Percentiles rank a stretch among this genome's conserved stretches.
phyloP scores from a whole-genome alignment of 2,797 vertebrate species.

The Helostoma temminkii region DNA sequence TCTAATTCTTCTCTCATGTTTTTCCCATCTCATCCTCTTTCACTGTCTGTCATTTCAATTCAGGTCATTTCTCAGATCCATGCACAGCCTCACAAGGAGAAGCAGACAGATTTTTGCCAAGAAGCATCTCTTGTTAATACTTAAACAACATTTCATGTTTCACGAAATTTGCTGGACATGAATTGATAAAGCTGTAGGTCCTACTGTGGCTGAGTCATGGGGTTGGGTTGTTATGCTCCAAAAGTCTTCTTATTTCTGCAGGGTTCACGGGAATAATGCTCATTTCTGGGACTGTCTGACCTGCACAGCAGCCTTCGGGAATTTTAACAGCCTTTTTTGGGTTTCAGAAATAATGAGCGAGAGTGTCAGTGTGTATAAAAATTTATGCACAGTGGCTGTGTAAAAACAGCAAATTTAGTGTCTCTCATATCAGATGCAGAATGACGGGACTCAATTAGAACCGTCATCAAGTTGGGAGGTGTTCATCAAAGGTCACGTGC shows the following conservation, averaged over 20 bases:
- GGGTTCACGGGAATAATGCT: conserved; percentile 16
- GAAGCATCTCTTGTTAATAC: conserved; percentile 18
- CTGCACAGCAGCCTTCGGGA: conserved; percentile 44
- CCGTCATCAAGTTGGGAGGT: conserved; percentile 19
- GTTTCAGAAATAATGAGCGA: conserved; percentile 59
- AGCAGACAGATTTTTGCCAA: conserved; percentile 13
- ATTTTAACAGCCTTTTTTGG: conserved; percentile 56
- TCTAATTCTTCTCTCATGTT: not conserved
- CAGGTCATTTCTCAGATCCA: conserved; percentile 32
- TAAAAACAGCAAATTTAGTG: conserved; percentile 1
- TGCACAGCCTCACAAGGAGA: conserved; percentile 19
- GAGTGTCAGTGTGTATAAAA: conserved; percentile 59
- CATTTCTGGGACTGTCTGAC: conserved; percentile 19
- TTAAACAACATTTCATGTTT: conserved; percentile 19
- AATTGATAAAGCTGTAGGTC: conserved; percentile 16
- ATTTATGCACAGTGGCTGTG: conserved; percentile 45
- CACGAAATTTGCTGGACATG: conserved; percentile 9
- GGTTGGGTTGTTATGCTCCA: not conserved
- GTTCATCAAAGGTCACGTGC: conserved; percentile 60
- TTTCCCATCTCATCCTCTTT: not conserved
- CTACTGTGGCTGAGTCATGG: not conserved
- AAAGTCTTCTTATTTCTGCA: not conserved
- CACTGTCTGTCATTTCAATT: conserved; percentile 34
- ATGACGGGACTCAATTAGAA: conserved; percentile 62
- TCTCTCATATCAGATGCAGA: conserved; percentile 38